phyloP scores from a whole-genome alignment of 2,888 invertebrate species.

The Idaea straminata region DNA sequence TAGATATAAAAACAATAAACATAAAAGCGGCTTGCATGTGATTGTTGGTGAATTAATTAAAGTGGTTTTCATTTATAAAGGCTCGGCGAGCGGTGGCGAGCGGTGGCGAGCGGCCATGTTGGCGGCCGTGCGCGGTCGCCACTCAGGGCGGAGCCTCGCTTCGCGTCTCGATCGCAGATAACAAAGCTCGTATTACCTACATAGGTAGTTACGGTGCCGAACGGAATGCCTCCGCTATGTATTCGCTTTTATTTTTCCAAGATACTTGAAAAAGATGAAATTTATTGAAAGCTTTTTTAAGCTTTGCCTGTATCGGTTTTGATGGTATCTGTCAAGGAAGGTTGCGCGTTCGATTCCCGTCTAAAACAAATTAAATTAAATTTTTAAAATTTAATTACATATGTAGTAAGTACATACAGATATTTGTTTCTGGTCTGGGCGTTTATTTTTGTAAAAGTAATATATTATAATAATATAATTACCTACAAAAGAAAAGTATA shows the following conservation, averaged over 20 bases:
- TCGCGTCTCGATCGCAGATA: conserved; percentile 65
- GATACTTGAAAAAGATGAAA: too few species aligned
- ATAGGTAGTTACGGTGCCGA: not conserved
- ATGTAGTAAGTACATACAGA: too few species aligned
- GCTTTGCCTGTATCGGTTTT: not conserved
- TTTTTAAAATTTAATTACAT: too few species aligned
- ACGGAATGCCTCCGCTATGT: not conserved
- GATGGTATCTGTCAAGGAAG: too few species aligned
- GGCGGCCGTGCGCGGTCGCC: conserved; percentile 34
- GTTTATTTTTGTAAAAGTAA: too few species aligned
- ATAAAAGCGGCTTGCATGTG: conserved; percentile 73
- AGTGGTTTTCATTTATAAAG: conserved; percentile 75
- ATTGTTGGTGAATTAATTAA: conserved; percentile 78
- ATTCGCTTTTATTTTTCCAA: not conserved
- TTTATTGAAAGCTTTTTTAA: not conserved
- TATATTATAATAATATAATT: too few species aligned
- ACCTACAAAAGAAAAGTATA: too few species aligned
- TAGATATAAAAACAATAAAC: conserved; percentile 77
- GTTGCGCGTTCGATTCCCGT: too few species aligned
- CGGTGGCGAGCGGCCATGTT: conserved; percentile 15
- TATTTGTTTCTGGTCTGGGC: too few species aligned
- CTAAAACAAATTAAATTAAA: too few species aligned
- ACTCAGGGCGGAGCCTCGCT: conserved; percentile 55
- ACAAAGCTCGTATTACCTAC: conserved; percentile 48
- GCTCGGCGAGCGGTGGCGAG: conserved; percentile 33